Percentiles rank a stretch among this genome's conserved stretches.
These are phyloP conservation scores for Borostomias antarcticus DNA, from an alignment of 2,797 vertebrate species.

Conservation along the genomic window DNA sequence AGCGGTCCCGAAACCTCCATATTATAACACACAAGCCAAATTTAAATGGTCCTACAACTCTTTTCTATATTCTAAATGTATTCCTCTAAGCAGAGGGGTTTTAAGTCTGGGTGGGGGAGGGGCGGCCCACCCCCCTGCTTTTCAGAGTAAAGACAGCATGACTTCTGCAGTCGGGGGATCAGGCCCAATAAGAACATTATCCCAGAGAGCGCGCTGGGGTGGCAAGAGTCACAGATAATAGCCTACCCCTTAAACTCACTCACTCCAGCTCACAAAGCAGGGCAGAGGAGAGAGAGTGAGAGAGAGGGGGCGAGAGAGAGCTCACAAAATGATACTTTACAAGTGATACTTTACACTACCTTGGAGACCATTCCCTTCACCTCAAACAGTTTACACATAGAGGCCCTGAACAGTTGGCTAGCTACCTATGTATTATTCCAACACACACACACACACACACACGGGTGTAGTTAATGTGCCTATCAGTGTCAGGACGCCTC, in stretches of 20 bases:
- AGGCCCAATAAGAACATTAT: slow-evolving; percentile 85
- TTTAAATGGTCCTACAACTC: not conserved
- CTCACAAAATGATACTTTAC: slow-evolving; percentile 37
- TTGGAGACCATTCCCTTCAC: slow-evolving; percentile 20
- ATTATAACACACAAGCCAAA: no score
- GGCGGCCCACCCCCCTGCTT: slow-evolving; percentile 67
- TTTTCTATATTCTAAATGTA: not conserved
- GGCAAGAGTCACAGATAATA: slow-evolving; percentile 80
- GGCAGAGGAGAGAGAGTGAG: slow-evolving; percentile 17
- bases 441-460: slow-evolving; percentile 71
- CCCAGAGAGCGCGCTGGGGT: slow-evolving; percentile 81
- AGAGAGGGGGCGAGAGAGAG: slow-evolving; percentile 30
- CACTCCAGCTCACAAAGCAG: slow-evolving; percentile 64
- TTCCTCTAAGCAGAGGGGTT: slow-evolving; percentile 38
- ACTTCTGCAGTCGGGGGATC: slow-evolving; percentile 80
- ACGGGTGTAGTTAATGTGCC: slow-evolving; percentile 69
- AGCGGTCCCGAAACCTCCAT: no score
- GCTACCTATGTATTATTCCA: slow-evolving; percentile 66
- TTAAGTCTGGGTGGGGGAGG: slow-evolving; percentile 56
- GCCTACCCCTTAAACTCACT: slow-evolving; percentile 75
- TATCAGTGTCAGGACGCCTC: slow-evolving; percentile 67
- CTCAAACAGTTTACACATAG: slow-evolving; percentile 52
- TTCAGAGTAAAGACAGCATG: slow-evolving; percentile 84
- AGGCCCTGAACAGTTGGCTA: slow-evolving; percentile 46
- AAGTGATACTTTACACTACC: slow-evolving; percentile 70